phyloP scores from a whole-genome alignment of 2,113 vertebrate genomes.

The Carassius gibelio region DNA sequence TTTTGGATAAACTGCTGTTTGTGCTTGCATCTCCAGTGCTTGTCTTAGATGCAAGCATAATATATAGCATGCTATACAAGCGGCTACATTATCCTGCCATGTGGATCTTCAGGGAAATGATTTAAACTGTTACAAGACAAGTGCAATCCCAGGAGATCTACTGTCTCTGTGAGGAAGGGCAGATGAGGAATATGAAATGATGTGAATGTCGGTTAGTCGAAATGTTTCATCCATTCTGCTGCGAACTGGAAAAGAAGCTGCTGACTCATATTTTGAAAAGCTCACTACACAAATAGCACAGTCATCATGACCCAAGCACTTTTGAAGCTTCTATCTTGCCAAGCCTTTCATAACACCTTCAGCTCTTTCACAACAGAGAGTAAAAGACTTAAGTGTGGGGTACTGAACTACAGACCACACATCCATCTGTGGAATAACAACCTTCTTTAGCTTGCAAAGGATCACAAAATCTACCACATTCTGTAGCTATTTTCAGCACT shows the following conservation, averaged over 20 bases:
- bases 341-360: constrained; percentile 17
- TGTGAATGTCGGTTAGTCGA: neutral
- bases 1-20: neutral
- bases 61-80: constrained; percentile 3
- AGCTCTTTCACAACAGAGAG: constrained; percentile 24
- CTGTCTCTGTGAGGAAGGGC: neutral
- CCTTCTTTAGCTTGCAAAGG: neutral
- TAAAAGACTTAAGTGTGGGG: constrained; percentile 2
- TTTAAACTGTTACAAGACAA: constrained; percentile 16
- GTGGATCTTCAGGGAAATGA: constrained; percentile 2
- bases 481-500: neutral
- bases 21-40: neutral
- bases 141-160: constrained; percentile 24
- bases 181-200: constrained; percentile 8
- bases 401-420: constrained; percentile 15
- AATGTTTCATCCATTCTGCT: neutral
- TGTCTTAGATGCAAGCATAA: neutral
- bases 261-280: constrained; percentile 36
- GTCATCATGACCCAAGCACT: constrained; percentile 35
- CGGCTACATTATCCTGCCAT: constrained; percentile 6
- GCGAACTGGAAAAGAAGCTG: neutral
- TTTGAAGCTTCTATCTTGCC: constrained; percentile 4
- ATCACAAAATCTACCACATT: neutral
- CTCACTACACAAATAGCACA: constrained; percentile 12
- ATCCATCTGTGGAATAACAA: constrained; percentile 21